Percentiles rank a stretch among this genome's conserved stretches.
Conservation (phyloP, 2,113 vertebrate species). For the Emydura subglobosa region DNA sequence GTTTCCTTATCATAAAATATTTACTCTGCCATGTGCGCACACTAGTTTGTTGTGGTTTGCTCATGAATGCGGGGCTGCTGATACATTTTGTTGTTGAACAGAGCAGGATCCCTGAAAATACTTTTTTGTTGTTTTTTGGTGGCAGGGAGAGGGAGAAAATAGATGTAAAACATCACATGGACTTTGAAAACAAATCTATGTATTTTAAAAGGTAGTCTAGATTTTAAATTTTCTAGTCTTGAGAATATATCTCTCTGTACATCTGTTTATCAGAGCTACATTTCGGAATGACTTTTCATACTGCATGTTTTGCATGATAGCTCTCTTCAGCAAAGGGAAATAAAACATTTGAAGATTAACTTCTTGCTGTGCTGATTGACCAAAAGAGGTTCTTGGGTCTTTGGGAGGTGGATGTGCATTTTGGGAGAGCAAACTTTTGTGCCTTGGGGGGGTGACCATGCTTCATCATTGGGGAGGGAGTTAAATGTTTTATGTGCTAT, state of each 20-base stretch:
- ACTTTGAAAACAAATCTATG: background rate
- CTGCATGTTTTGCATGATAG: background rate
- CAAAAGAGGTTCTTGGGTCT: background rate
- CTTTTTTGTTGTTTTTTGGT: background rate
- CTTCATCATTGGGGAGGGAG: background rate
- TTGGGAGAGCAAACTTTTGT: background rate
- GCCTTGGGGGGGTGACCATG: background rate
- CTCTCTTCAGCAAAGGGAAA: background rate
- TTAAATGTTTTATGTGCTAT: background rate
- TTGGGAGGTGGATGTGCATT: background rate
- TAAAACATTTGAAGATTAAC: slow-evolving; percentile 15
- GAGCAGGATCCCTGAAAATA: background rate
- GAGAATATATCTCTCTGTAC: background rate
- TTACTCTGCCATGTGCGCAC: background rate
- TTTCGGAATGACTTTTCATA: background rate
- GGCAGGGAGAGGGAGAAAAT: background rate
- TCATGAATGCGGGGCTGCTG: slow-evolving; percentile 8
- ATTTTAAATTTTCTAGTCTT: background rate
- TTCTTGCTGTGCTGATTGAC: background rate
- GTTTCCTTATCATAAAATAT: background rate
- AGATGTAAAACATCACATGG: background rate
- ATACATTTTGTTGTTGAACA: slow-evolving; percentile 24
- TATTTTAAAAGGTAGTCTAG: background rate
- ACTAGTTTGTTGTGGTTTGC: background rate
- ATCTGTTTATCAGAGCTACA: background rate